Evolutionary conservation across 1,140 invertebrate species (phyloP), one percentile per base, ranked within the genome.

Genomic region (Drosophila willistoni): DNA sequence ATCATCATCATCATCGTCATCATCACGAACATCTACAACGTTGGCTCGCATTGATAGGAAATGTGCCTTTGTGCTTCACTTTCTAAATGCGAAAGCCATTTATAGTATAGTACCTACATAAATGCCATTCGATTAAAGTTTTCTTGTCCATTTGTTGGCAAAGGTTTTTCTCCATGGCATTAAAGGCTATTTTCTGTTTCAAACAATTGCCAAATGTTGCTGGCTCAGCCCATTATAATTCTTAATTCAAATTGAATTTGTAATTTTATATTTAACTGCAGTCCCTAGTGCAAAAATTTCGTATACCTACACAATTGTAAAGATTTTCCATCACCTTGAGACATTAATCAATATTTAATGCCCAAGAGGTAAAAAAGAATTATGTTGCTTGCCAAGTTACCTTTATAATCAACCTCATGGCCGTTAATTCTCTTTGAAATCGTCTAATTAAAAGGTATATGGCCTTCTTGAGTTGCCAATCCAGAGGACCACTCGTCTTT

Each of bases 361-460:
- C 68, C 55, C 73, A 56, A 51, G 64, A 59, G 70, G 61, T 61
- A 41, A 77, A 55, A 55, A 77, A 41, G 19, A 62, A 62, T 51
- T 51, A 42, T 42, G 17, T 42, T 62, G 25, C 66, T 44, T 55
- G 57, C 67, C 64, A 56, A 61, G 63, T 64, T 76, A 76, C 73
- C 66, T 76, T 55, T 55, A 64, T 51, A 76, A 69, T 76, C 73
- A 67, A 60, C 66, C 55, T 41, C 72, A 29, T 57, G 64, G 29
- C 57, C 74, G 64, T 68, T 68, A 68, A 75, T 74, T 75, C 76
- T 66, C 73, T 70, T 67, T 77, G 60, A 64, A 77, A 76, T 77
- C 66, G 66, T 77, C 73, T 77, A 76, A 77, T 77, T 77, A 77
- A 77, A 77, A 76, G 73, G 70, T 76, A 77, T 76, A 60, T 67